A percentile compares a stretch with the other conserved stretches of the same genome.
These are phyloP conservation scores for Channa maculata DNA, from an alignment of 2,113 vertebrate genomes.

Conservation along the genomic window DNA sequence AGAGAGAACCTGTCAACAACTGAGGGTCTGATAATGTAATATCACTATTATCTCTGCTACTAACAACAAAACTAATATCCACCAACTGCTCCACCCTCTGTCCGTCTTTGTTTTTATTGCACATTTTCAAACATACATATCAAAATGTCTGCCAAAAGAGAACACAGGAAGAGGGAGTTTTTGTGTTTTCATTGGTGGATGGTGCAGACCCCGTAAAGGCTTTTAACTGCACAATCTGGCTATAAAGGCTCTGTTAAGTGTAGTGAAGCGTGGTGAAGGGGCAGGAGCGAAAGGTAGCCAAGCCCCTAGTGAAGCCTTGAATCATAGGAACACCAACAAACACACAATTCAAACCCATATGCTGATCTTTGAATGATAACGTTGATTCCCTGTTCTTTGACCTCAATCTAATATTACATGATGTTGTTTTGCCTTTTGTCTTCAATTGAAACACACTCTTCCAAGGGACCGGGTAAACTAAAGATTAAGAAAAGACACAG, in stretches of 20 bases:
- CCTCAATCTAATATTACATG: neutral
- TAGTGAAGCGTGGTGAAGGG: slow-evolving; percentile 77
- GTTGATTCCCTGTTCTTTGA: neutral
- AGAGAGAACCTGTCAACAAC: slow-evolving; percentile 24
- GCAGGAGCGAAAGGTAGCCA: slow-evolving; percentile 48
- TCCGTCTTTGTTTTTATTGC: slow-evolving; percentile 25
- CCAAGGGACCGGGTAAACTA: neutral
- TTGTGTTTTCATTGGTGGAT: slow-evolving; percentile 78
- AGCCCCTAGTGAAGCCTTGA: slow-evolving; percentile 36
- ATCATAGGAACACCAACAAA: slow-evolving; percentile 59
- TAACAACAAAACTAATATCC: slow-evolving; percentile 1
- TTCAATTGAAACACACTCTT: neutral
- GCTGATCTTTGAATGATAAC: neutral
- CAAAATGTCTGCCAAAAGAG: slow-evolving; percentile 53
- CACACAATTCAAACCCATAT: slow-evolving; percentile 7
- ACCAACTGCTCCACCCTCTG: slow-evolving; percentile 22
- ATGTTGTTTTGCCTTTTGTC: neutral
- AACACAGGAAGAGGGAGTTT: slow-evolving; percentile 75
- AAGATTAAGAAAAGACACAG: slow-evolving; percentile 1
- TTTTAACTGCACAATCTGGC: slow-evolving; percentile 77
- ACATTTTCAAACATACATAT: slow-evolving; percentile 45
- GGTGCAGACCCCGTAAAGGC: slow-evolving; percentile 77
- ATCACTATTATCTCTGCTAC: slow-evolving; percentile 5
- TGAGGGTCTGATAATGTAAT: neutral
- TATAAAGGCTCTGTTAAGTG: slow-evolving; percentile 80